Evolutionary conservation across 2,797 vertebrate species (phyloP), one percentile per base, ranked within the genome.

Genomic region (Sebastes oblongus): DNA sequence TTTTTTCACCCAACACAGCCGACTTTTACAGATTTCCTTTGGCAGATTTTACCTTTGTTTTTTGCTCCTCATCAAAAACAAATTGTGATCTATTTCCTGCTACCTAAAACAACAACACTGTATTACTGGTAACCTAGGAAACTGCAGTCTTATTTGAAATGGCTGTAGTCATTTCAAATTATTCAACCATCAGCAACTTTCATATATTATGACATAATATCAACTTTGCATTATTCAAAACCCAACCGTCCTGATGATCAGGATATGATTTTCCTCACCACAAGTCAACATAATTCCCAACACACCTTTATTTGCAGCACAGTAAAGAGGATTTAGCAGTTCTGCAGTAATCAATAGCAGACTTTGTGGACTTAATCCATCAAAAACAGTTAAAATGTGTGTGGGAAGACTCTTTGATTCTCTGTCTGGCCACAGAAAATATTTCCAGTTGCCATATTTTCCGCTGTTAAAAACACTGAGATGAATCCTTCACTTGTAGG

Each of bases 341-440:
- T 78, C 71, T 76, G 77, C 59, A 66, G 71, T 66, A 74, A 88
- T 91, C 83, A 82, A 82, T 86, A 88, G 68, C 77, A 79, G 14
- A 86, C 77, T 85, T 77, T 82, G 78, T 81, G 77, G 69, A 87
- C 78, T 78, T 87, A 62, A 84, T 91, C 77, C 61, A 61, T 61
- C 39, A 80, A 84, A 86, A 88, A 86, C 79, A 75, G 75, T 82
- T 87, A 25, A 90, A 91, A 86, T 87, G 77, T 87, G 88, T 88
- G 86, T 89, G 86, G 88, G 87, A 87, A 83, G 86, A 84, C 54
- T 29, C 74, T 87, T 88, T 93, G 86, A 91, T 91, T 89, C 87
- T 93, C 81, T 92, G 91, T 93, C 88, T 94, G 92, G 92, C 80
- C 84, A 87, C 78, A 88, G 82, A 87, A 86, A 92, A 86, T 86